Base-by-base conservation (phyloP, 2,888 invertebrate species). In the Meiosimyza decipiens region DNA sequence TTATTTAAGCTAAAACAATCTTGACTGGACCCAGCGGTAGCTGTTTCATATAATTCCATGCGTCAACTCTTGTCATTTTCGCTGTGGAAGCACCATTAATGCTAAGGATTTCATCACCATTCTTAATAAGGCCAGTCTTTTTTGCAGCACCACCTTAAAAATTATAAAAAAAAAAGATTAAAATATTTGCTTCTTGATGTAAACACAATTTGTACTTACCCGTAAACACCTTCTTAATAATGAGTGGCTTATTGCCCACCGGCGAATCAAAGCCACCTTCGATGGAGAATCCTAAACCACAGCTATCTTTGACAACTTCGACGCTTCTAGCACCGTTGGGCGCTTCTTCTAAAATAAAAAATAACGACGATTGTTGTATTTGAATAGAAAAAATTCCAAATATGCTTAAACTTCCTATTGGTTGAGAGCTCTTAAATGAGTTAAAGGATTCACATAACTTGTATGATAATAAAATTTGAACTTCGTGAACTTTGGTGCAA, bases 261-360 rank as follows among this genome's bases (percentile, higher is more conserved):
- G 95, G 95, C 33, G 97, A 97, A 86, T 95, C 96, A 78, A 93
- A 92, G 65, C 98, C 98, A 69, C 98, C 98, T 82, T 97, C 97
- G 77, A 98, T 91, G 80, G 97, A 96, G 87, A 98, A 97, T 67
- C 98, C 98, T 72, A 98, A 90, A 6, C 97, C 97, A 77, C 95
- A 93, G 75, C 95, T 95, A 81, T 94, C 94, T 85, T 93, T 93
- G 64, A 80, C 66, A 65, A 83, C 79, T 75, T 82, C 81, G 28
- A 83, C 79, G 75, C 78, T 79, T 76, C 78, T 80, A 77, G 84
- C 81, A 69, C 85, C 85, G 16, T 74, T 74, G 9, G 79, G 77
- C 16, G 80, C 79, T 57, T 86, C 85, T 77, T 86, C 86, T 80
- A 72, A 80, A 74, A 63, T 28, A 52, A 22, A 28, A 66, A 71